Percentiles rank a stretch among this genome's conserved stretches.
Evolutionary conservation across 1,140 invertebrate species (phyloP).

Genomic region (Drosophila subobscura): DNA sequence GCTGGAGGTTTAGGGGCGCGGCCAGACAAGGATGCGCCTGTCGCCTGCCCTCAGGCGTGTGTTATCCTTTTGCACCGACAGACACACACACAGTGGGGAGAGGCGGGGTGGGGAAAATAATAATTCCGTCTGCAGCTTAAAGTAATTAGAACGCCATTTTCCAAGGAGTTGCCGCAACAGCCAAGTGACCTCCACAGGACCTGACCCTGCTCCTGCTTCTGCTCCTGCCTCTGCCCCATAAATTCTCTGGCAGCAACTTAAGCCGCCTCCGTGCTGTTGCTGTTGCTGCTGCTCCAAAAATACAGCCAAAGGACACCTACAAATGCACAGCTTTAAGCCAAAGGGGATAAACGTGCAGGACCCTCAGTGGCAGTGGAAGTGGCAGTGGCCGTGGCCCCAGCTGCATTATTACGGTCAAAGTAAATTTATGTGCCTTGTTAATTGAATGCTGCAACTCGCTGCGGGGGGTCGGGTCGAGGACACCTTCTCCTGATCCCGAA

Average conservation of each 20-base stretch:
- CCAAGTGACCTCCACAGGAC: constrained; percentile 2
- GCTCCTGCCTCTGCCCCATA: constrained; percentile 29
- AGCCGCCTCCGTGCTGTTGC: constrained; percentile 46
- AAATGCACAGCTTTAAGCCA: constrained; percentile 73
- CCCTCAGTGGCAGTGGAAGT: constrained; percentile 1
- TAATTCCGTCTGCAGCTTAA: constrained; percentile 69
- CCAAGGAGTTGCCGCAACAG: constrained; percentile 22
- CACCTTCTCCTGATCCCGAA: constrained; percentile 26
- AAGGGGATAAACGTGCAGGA: constrained; percentile 44
- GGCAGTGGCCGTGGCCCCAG: constrained; percentile 51
- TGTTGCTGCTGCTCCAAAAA: constrained; percentile 37
- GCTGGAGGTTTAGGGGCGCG: background rate
- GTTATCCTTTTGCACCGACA: constrained; percentile 44
- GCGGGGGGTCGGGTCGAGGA: constrained; percentile 52
- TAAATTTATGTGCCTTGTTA: constrained; percentile 79
- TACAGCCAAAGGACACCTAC: constrained; percentile 45
- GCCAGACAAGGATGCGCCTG: constrained; percentile 2
- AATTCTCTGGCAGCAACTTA: constrained; percentile 69
- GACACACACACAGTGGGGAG: constrained; percentile 6
- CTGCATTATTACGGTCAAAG: constrained; percentile 77
- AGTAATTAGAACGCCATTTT: constrained; percentile 79
- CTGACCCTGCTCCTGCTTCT: background rate
- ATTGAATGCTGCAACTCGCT: constrained; percentile 63
- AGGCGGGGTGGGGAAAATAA: constrained; percentile 34
- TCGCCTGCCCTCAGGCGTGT: constrained; percentile 4